Base-by-base conservation (phyloP, 2,113 vertebrate genomes). In the Phylloscopus trochiloides region DNA sequence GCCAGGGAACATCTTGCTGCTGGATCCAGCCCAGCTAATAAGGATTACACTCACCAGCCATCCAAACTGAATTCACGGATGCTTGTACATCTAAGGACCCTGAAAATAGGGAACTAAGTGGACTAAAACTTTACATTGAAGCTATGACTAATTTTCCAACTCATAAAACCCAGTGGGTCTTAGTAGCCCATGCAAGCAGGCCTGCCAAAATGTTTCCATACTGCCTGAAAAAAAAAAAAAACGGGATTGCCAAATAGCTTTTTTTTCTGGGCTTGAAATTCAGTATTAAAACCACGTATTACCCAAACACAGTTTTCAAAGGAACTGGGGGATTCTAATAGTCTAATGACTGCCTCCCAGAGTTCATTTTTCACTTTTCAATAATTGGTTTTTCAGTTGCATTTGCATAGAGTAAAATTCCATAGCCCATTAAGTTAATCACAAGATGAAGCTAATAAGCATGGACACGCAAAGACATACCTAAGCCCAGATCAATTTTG, bases 311-410 rank as follows among this genome's bases (percentile, higher is more conserved):
- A 45, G 95, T 80, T 92, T 96, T 95, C 92, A 97, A 87, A 96
- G 93, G 94, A 97, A 95, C 89, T 85, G 45, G 90, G 92, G 94
- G 96, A 95, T 95, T 97, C 95, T 95, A 91, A 88, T 76, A 96
- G 86, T 93, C 92, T 98, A 97, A 98, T 96, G 96, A 97, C 97
- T 98, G 96, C 96, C 97, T 97, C 92, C 86, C 91, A 11, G 42
- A 98, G 96, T 98, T 98, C 97, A 98, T 98, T 98, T 98, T 96
- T 98, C 97, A 98, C 92, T 95, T 93, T 86, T 95, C 97, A 87
- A 94, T 98, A 98, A 98, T 97, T 98, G 97, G 95, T 95, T 97
- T 97, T 97, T 97, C 97, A 96, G 95, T 72, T 97, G 94, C 91
- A 96, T 96, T 97, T 97, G 96, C 95, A 90, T 96, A 96, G 97